Percentiles rank a stretch among this genome's conserved stretches.
Evolutionary conservation across 2,888 invertebrate species (phyloP).

Genomic region (Melieria omissa): DNA sequence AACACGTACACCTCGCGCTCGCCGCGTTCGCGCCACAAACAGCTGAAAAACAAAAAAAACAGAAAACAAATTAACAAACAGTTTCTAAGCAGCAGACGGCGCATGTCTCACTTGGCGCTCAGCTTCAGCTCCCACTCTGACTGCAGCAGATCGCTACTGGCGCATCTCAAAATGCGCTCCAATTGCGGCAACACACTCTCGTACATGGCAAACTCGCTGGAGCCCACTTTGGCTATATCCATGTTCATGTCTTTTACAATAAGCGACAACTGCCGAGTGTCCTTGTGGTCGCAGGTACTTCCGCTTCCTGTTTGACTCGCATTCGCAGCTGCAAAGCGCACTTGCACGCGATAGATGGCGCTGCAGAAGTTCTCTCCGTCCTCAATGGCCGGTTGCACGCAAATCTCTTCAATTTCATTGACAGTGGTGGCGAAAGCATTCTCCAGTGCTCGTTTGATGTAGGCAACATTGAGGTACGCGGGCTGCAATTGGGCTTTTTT

Average conservation of each 20-base stretch:
- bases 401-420: constrained; percentile 35
- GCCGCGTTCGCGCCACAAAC: constrained; percentile 47
- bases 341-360: constrained; percentile 51
- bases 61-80: too few species aligned
- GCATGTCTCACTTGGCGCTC: constrained; percentile 48
- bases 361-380: constrained; percentile 60
- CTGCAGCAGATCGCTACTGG: too few species aligned
- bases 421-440: constrained; percentile 23
- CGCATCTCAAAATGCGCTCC: constrained; percentile 43
- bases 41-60: constrained; percentile 41
- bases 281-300: constrained; percentile 25
- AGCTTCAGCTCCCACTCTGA: background rate
- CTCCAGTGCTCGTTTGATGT: constrained; percentile 36
- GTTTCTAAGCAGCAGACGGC: background rate
- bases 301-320: background rate
- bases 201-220: constrained; percentile 53
- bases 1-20: constrained; percentile 53
- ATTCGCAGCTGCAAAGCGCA: constrained; percentile 36
- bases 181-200: constrained; percentile 51
- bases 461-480: constrained; percentile 36
- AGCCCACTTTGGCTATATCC: constrained; percentile 49
- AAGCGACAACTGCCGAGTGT: constrained; percentile 36
- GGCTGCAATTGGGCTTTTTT: constrained; percentile 1
- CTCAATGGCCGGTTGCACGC: constrained; percentile 35
- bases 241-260: constrained; percentile 54